Percentiles rank a stretch among this genome's conserved stretches.
These are phyloP conservation scores for Steinernema carpocapsae DNA, from an alignment of 2,888 invertebrate genomes.

Conservation along the genomic window DNA sequence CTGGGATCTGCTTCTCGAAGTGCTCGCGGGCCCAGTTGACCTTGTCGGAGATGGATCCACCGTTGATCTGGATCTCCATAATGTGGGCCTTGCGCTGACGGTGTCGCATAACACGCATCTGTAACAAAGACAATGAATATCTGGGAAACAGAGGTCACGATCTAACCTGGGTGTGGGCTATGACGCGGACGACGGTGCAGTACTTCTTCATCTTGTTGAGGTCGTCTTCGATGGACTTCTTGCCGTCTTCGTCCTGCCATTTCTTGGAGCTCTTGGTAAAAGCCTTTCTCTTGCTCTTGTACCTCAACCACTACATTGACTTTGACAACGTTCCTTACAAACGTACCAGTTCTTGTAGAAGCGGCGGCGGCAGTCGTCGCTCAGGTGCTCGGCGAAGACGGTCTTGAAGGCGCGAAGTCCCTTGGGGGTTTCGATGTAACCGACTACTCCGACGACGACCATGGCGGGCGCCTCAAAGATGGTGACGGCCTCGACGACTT, in stretches of 20 bases:
- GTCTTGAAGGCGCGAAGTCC: slow-evolving; percentile 92
- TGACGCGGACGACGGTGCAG: slow-evolving; percentile 92
- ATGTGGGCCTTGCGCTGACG: slow-evolving; percentile 99
- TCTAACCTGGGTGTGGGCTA: slow-evolving; percentile 92
- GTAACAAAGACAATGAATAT: slow-evolving; percentile 43
- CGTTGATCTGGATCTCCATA: slow-evolving; percentile 99
- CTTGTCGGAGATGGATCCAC: slow-evolving; percentile 92
- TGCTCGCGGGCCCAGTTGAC: slow-evolving; percentile 95
- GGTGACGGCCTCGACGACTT: slow-evolving; percentile 98
- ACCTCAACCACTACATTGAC: too few species aligned
- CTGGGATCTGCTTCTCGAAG: slow-evolving; percentile 89
- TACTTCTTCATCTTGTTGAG: slow-evolving; percentile 97
- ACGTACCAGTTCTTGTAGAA: slow-evolving; percentile 99
- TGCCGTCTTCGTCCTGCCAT: slow-evolving; percentile 95
- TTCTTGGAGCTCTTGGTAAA: slow-evolving; percentile 97
- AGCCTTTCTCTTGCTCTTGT: slow-evolving; percentile 99
- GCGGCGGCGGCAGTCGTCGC: slow-evolving; percentile 95
- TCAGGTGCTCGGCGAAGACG: slow-evolving; percentile 97
- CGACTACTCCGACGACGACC: slow-evolving; percentile 91
- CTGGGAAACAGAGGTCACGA: background rate
- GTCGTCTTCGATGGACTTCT: slow-evolving; percentile 93
- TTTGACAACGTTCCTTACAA: too few species aligned
- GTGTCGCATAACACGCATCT: slow-evolving; percentile 96
- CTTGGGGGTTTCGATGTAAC: slow-evolving; percentile 97
- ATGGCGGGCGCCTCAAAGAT: slow-evolving; percentile 97